Conservation (phyloP, 2,888 invertebrate species). For the Drosophila parthenogenetica region DNA sequence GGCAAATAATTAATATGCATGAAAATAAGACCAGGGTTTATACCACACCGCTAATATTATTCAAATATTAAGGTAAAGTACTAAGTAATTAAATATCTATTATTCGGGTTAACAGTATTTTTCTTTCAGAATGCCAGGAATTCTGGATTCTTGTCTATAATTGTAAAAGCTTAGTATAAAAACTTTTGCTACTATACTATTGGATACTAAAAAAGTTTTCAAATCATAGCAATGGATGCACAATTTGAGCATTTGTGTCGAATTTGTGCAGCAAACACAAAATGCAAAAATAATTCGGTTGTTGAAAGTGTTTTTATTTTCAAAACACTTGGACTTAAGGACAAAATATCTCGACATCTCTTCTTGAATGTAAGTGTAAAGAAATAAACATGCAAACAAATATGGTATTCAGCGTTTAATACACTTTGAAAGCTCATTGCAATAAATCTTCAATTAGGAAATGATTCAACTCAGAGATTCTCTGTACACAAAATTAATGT, state of each 20-base stretch:
- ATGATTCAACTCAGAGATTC: background rate
- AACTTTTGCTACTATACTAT: background rate
- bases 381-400: background rate
- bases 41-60: constrained; percentile 1
- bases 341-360: constrained; percentile 78
- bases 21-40: background rate
- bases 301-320: constrained; percentile 82
- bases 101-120: background rate
- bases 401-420: background rate
- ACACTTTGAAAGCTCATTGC: background rate
- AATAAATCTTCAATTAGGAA: background rate
- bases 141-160: background rate
- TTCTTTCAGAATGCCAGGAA: constrained; percentile 24
- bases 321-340: constrained; percentile 78
- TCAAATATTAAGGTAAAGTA: constrained; percentile 18
- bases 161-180: no score
- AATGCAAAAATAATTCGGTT: constrained; percentile 76
- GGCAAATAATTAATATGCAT: constrained; percentile 7
- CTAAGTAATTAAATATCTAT: background rate
- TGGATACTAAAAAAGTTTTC: constrained; percentile 3
- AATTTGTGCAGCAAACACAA: constrained; percentile 82
- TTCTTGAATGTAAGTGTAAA: constrained; percentile 65
- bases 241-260: constrained; percentile 82
- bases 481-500: background rate
- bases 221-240: constrained; percentile 64